Evolutionary conservation across 2,797 vertebrate genomes (phyloP), one percentile per base, ranked within the genome.

Genomic region (Myotis pilosus): DNA sequence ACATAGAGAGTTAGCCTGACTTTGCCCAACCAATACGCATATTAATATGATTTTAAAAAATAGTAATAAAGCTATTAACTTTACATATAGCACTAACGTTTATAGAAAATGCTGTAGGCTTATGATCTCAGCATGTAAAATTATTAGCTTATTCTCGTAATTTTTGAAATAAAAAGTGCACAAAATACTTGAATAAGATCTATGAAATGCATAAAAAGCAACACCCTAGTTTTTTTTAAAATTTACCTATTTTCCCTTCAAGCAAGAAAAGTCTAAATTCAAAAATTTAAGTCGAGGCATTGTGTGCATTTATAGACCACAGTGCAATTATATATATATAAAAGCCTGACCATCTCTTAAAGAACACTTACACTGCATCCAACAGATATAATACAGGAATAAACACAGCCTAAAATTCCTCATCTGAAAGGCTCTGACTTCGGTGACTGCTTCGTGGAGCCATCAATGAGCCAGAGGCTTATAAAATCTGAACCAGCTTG

Each of bases 21-120:
- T 94, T 88, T 93, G 51, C 49, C 83, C 62, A 79, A 62, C 44
- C 49, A 94, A 49, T 82, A 38, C 16, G 7, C 10, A 72, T 81
- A 78, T 81, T 92, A 86, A 83, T 74, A 96, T 93, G 80, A 69
- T 95, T 94, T 92, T 47, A 87, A 93, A 66, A 80, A 89, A 68
- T 0, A 95, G 87, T 69, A 86, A 95, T 44, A 94, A 55, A 93
- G 69, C 69, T 94, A 91, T 60, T 22, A 95, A 81, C 41, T 93
- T 92, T 66, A 71, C 38, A 57, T 81, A 87, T 28, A 94, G 84
- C 81, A 95, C 68, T 79, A 94, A 75, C 71, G 81, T 80, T 81
- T 69, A 33, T 68, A 93, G 71, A 88, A 83, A 94, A 90, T 28
- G 53, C 64, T 6, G 1, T 36, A 93, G 28, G 51, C 36, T 68